Evolutionary conservation across 2,113 vertebrate species (phyloP).

Genomic region (Melozone crissalis): DNA sequence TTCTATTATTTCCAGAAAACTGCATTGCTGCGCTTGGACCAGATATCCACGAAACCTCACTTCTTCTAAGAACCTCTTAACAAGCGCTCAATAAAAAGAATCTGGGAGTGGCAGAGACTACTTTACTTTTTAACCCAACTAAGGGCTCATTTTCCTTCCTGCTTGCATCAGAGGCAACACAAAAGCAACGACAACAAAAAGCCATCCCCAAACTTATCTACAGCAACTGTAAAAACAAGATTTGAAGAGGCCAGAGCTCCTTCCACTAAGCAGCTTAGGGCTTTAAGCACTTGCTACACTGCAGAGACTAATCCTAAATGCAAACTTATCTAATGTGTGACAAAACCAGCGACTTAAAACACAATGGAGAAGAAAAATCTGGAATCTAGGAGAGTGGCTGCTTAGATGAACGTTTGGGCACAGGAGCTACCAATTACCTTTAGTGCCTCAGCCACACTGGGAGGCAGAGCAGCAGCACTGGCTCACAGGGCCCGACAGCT

Average conservation of each 20-base stretch:
- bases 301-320: neutral
- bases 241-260: neutral
- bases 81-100: neutral
- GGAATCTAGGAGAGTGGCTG: neutral
- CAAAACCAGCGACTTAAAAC: neutral
- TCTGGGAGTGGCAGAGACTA: neutral
- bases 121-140: neutral
- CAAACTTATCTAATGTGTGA: neutral
- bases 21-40: neutral
- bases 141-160: neutral
- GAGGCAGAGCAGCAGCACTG: neutral
- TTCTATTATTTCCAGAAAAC: neutral
- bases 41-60: neutral
- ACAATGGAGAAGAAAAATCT: neutral
- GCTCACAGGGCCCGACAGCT: neutral
- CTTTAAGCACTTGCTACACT: neutral
- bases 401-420: neutral
- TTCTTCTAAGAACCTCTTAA: neutral
- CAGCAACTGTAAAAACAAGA: slow-evolving; percentile 27
- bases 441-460: neutral
- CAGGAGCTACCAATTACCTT: neutral
- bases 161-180: neutral
- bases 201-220: neutral
- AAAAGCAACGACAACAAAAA: neutral
- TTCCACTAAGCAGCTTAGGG: neutral